Evolutionary conservation across 1,140 invertebrate species (phyloP), one percentile per base, ranked within the genome.

Genomic region (Neomicropteryx cornuta): DNA sequence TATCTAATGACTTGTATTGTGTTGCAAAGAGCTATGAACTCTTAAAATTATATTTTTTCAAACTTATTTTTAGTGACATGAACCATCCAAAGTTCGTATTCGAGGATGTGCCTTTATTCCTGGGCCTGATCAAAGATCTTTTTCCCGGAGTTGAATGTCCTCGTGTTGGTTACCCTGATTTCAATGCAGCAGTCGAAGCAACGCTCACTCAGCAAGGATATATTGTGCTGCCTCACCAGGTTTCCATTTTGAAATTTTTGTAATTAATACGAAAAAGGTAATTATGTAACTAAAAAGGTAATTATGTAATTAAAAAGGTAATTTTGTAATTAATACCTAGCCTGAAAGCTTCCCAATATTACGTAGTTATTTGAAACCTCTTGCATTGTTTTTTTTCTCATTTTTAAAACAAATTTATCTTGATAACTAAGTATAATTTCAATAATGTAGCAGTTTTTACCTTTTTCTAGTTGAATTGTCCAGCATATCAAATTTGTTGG

Each of bases 51-150:
- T n/a, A n/a, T n/a, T n/a, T n/a, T n/a, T n/a, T n/a, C n/a, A n/a
- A n/a, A n/a, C n/a, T n/a, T n/a, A n/a, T n/a, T n/a, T n/a, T 23
- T 47, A 68, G 82, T 52, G 89, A 94, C 52, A 90, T 92, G 83
- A 93, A 93, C 60, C 71, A 88, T 46, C 87, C 91, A 1, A 94
- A 94, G 58, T 92, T 93, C 55, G 79, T 92, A 10, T 87, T 77
- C 54, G 88, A 93, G 49, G 90, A 94, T 59, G 83, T 91, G 1
- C 85, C 87, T 0, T 58, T 94, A 3, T 94, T 95, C 60, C 58
- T 91, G 43, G 87, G 87, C 3, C 69, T 93, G 10, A 89, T 94
- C 40, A 76, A 75, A 35, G 90, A 95, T 62, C 60, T 94, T 27
- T 95, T 95, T 63, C 88, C 89, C 1, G 85, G 85, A 1, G 64